Base-by-base conservation (phyloP, 1,140 invertebrate genomes). In the Cherax destructor region DNA sequence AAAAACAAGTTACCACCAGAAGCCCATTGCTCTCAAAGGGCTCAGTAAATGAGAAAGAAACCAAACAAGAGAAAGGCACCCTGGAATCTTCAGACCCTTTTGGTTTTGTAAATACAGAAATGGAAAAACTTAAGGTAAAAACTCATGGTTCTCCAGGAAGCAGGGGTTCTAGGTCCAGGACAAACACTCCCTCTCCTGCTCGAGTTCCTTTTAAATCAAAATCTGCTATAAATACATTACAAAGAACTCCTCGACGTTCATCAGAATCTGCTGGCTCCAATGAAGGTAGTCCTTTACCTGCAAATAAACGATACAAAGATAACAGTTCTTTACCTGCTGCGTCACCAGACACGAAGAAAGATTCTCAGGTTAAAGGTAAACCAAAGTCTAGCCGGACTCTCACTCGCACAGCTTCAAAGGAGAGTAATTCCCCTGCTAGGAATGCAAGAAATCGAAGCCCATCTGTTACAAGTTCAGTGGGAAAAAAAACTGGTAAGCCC, bases 61-160 rank as follows among this genome's bases (percentile, higher is more conserved):
- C n/a, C n/a, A 72, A 50, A 9, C 47, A 86, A 50, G 83, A 86
- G 56, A 76, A 76, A 47, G 41, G 49, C 21, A 50, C 83, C n/a
- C 16, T 24, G 13, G 80, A 83, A 18, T 83, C 80, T 4, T 76
- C 83, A 16, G 87, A 89, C 18, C 79, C 77, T 7, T 89, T 89
- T 83, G 77, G 80, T 24, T 89, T 89, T 83, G 79, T 89, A 3
- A 83, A 83, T 65, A 65, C 41, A n/a, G 87, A 89, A 47, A 89
- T 89, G 87, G 87, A 89, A 52, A 89, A 89, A 69, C 78, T 88
- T 24, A 61, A 89, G 59, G 65, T 59, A 7, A 59, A 61, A 30
- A n/a, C 50, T 56, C 69, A 76, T 76, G 47, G 83, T 52, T 76
- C 83, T 47, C 61, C 49, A n/a, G 7, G 21, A 74, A 50, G 61